Evolutionary conservation across 2,888 invertebrate genomes (phyloP), one percentile per base, ranked within the genome.

Genomic region (Megaustenia siamemsis): DNA sequence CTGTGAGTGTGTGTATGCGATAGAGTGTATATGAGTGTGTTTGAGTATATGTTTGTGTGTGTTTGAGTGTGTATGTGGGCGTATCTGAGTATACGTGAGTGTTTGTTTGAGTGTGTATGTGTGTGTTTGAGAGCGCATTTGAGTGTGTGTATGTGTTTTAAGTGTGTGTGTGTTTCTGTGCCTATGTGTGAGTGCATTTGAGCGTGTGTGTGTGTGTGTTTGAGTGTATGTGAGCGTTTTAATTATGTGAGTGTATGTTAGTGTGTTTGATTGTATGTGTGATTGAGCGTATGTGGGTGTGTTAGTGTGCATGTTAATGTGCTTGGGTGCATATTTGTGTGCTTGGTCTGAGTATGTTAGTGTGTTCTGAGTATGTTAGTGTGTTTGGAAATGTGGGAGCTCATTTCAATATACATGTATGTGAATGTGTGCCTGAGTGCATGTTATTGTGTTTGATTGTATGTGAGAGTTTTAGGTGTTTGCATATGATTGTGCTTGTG

Each of bases 91-190:
- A 24, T 56, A 24, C 10, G 40, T 73, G 53, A 21, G 43, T 1
- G 12, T 43, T 32, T 75, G 43, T 60, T 24, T 75, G 40, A 45
- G n/a, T 49, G 82, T 38, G 82, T 32, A 73, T 43, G 82, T 3
- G 35, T 4, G 21, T 8, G 21, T 4, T 4, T 8, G 56, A 56
- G 21, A 21, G 56, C 21, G 56, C 32, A 3, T 66, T 28, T 66
- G 63, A 6, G 63, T 4, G 63, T 32, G 32, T 66, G 4, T 18
- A 32, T 66, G 32, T 66, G 32, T 32, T 5, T 66, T 5, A 32
- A 28, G 8, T 32, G 8, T 66, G 35, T 18, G 63, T 66, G 35
- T 66, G 4, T n/a, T n/a, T n/a, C n/a, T n/a, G n/a, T 32, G 63
- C 32, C 10, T 66, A 1, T 5, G 8, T 21, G 8, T 66, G 32